Evolutionary conservation across 2,113 vertebrate genomes (phyloP).

Genomic region (Pteronura brasiliensis): DNA sequence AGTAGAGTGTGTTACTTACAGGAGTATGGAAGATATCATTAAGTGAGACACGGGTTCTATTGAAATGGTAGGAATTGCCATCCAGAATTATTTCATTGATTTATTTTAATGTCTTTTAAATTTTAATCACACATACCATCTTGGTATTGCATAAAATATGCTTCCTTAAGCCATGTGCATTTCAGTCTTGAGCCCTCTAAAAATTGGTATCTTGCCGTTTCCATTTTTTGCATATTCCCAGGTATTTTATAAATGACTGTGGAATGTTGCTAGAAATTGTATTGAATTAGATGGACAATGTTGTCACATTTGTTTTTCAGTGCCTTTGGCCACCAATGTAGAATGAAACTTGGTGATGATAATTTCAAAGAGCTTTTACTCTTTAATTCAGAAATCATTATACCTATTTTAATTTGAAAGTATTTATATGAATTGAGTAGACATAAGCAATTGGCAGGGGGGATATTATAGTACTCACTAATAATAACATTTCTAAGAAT

Average conservation of each 20-base stretch:
- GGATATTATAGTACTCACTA: background rate
- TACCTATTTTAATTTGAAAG: background rate
- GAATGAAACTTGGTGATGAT: background rate
- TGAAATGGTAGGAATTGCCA: background rate
- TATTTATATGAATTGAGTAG: background rate
- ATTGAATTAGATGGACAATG: background rate
- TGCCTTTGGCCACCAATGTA: background rate
- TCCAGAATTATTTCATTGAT: background rate
- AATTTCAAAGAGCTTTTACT: background rate
- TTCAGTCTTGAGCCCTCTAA: background rate
- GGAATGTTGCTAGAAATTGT: background rate
- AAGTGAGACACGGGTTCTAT: background rate
- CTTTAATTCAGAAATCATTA: constrained; percentile 20
- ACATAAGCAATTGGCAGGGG: background rate
- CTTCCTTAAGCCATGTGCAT: background rate
- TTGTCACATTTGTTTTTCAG: background rate
- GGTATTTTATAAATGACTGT: background rate
- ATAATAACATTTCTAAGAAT: background rate
- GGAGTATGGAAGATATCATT: background rate
- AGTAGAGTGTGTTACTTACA: background rate
- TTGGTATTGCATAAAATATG: background rate
- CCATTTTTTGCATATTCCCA: background rate
- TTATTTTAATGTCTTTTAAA: background rate
- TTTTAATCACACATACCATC: background rate
- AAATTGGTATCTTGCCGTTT: background rate